Conservation (phyloP, 2,888 invertebrate species). For the Mechanitis messenoides region DNA sequence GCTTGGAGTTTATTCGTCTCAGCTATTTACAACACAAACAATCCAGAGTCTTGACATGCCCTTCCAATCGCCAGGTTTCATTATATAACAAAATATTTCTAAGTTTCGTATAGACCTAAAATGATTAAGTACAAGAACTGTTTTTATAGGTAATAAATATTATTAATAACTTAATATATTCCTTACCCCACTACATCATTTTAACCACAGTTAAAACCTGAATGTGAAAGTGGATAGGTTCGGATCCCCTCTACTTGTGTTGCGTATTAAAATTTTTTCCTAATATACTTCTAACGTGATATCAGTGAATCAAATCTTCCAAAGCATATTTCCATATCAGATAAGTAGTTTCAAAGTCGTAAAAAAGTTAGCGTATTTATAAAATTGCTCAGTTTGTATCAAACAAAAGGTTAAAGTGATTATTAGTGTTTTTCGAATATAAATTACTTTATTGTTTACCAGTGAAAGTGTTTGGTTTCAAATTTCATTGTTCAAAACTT, state of each 20-base stretch:
- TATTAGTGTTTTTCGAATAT: too few species aligned
- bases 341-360: constrained; percentile 16
- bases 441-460: too few species aligned
- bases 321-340: constrained; percentile 23
- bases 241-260: background rate
- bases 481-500: too few species aligned
- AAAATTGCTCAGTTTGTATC: constrained; percentile 17
- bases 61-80: background rate
- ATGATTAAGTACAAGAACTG: background rate
- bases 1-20: constrained; percentile 1
- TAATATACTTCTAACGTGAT: constrained; percentile 15
- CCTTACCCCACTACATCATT: background rate
- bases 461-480: too few species aligned
- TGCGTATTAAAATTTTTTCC: constrained; percentile 12
- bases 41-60: background rate
- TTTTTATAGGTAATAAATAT: background rate
- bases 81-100: background rate
- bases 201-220: too few species aligned
- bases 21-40: background rate
- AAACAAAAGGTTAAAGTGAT: background rate
- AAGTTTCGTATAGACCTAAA: background rate
- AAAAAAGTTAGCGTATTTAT: constrained; percentile 21
- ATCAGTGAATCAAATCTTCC: constrained; percentile 13
- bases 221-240: background rate
- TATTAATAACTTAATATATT: background rate